Conservation (phyloP, 92 coral and sea anemone genomes). For the Epizoanthus scotinus region DNA sequence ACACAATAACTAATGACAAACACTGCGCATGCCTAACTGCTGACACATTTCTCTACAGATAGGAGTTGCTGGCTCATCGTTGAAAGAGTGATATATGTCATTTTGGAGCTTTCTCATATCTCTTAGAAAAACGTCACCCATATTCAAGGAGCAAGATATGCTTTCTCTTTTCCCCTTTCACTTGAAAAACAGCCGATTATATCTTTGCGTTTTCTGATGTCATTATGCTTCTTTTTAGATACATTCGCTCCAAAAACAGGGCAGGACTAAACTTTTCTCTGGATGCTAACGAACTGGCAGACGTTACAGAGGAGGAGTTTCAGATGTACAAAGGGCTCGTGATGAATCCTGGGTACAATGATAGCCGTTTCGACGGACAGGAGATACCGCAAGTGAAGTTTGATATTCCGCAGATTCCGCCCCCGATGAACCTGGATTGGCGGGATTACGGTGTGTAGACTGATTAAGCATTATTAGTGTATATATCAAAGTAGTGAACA, state of each 20-base stretch:
- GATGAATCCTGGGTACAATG: conserved; percentile 82
- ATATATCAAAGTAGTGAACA: too few relatives aligned
- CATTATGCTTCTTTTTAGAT: conserved; percentile 36
- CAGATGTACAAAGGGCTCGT: conserved; percentile 81
- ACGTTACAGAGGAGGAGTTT: conserved; percentile 81
- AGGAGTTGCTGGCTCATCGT: too few relatives aligned
- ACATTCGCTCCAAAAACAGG: conserved; percentile 74
- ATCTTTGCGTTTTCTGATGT: neutral
- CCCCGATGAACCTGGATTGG: conserved; percentile 76
- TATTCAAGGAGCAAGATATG: too few relatives aligned
- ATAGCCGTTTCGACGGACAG: conserved; percentile 59
- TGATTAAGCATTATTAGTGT: neutral
- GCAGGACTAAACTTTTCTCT: conserved; percentile 81
- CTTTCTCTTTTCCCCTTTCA: too few relatives aligned
- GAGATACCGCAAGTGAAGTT: conserved; percentile 73
- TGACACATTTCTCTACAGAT: too few relatives aligned
- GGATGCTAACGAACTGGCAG: conserved; percentile 78
- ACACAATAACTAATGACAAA: too few relatives aligned
- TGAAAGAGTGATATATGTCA: too few relatives aligned
- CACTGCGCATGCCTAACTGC: too few relatives aligned
- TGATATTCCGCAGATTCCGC: conserved; percentile 56
- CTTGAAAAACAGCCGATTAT: neutral
- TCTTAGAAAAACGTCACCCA: too few relatives aligned
- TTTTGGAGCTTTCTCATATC: too few relatives aligned
- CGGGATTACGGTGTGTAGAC: conserved; percentile 67